Conservation (phyloP, 2,888 invertebrate species). For the Parapristionchus giblindavisi region DNA sequence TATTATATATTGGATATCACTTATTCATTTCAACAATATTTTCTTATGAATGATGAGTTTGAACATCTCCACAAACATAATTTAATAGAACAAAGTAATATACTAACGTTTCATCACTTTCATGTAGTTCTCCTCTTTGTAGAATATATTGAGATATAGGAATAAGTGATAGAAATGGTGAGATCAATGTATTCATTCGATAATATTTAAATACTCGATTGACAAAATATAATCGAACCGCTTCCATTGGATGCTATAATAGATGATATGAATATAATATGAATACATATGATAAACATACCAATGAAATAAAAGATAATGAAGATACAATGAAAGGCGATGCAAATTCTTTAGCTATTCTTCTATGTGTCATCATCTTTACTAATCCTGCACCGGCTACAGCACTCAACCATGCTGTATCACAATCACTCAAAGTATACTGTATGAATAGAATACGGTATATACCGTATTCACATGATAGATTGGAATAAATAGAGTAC, state of each 20-base stretch:
- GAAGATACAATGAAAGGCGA: neutral
- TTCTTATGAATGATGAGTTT: too few relatives aligned
- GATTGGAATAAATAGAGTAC: neutral
- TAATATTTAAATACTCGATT: conserved; percentile 8
- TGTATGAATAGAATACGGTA: neutral
- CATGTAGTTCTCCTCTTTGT: neutral
- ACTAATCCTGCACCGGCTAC: neutral
- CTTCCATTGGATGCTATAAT: conserved; percentile 18
- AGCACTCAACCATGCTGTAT: conserved; percentile 22
- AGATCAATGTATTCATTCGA: neutral
- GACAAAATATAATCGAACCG: conserved; percentile 10
- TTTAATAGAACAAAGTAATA: too few relatives aligned
- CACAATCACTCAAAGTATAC: neutral
- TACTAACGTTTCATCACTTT: conserved; percentile 24
- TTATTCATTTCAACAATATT: too few relatives aligned
- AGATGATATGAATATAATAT: too few relatives aligned
- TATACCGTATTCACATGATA: neutral
- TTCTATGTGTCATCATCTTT: neutral
- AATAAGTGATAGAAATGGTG: neutral
- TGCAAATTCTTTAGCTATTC: neutral
- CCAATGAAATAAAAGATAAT: neutral
- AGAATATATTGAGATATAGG: neutral
- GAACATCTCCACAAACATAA: too few relatives aligned
- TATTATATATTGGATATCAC: too few relatives aligned
- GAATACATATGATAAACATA: too few relatives aligned